Base-by-base conservation (phyloP, 2,797 vertebrate genomes). In the Halcyon leucocephala region DNA sequence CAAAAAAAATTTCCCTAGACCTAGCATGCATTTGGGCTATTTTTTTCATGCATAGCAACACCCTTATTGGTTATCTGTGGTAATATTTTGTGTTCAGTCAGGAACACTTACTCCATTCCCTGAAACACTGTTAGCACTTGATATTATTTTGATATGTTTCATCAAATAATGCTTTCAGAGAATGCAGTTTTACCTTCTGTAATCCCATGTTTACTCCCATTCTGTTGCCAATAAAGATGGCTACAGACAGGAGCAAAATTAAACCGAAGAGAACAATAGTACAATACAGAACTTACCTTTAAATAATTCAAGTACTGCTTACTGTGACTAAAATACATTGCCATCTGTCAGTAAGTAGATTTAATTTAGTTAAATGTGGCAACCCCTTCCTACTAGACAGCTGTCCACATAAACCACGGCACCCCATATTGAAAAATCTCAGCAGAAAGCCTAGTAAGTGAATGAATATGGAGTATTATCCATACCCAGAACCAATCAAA, bases 341-440 rank as follows among this genome's bases (percentile, higher is more conserved):
- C 89, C 91, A 87, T 92, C 91, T 96, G 84, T 77, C 64, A 89
- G 42, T 22, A 89, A 61, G 22, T 67, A 73, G 67, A 89, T 95
- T 89, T 76, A 79, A 82, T 94, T 90, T 69, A 85, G 71, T 58
- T 77, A 71, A 85, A 66, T 16, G 39, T 67, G 55, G 24, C 67
- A 89, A 55, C 79, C 14, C 6, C 9, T 91, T 94, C 62, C 60
- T 65, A 19, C 62, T 51, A 61, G 86, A 84, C 91, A 93, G 51
- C 67, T 95, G 93, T 85, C 29, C 39, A 37, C 74, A 91, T 80
- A 94, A 93, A 89, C 35, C 37, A 55, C 7, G 2, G 19, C 29
- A 80, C 7, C 5, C 39, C 11, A 18, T 1, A 2, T 10, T 51
- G 48, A 85, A 90, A 93, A 80, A 77, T 41, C 67, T 84, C 62